Base-by-base conservation (phyloP, 1,140 invertebrate species). In the Cyphomyrmex costatus region DNA sequence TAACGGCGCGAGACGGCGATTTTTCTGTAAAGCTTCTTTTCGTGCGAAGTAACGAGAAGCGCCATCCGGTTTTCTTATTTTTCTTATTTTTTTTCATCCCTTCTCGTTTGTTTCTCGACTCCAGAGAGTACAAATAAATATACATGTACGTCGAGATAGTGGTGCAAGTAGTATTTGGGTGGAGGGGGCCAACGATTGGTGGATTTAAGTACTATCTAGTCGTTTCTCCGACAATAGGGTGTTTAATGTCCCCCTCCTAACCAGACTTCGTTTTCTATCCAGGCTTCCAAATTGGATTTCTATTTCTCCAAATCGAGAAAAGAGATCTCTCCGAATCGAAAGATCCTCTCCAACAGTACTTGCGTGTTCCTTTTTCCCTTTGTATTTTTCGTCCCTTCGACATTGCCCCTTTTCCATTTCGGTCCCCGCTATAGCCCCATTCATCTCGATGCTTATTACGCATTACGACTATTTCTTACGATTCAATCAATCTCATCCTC, bases 241-340 rank as follows among this genome's bases (percentile, higher is more conserved):
- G 90, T 91, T 92, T 91, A 89, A 84, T 49, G 71, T 82, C 53
- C 80, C 83, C 58, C 84, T n/a, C 76, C 78, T 85, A 73, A 63
- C 82, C 80, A 74, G 60, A 80, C 53, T 86, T 6, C 56, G 24
- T 73, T 46, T 42, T 24, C 56, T 42, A 42, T 86, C 36, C 61
- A 53, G 12, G 49, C 51, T 63, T 87, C 84, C 86, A 77, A 91
- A 92, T 92, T 92, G 90, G 89, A 92, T 92, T 92, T 85, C 82
- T 89, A 86, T 92, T 89, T 89, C 87, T 88, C 88, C 88, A 88
- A 91, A 91, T 91, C 83, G 71, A 86, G 77, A 85, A 86, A 85
- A 86, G 77, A 77, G 80, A 80, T 66, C 84, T 68, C 78, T 65
- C 60, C 24, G 49, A 60, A 71, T 70, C 58, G 56, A 36, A 73